Evolutionary conservation across 1,140 invertebrate species (phyloP), one percentile per base, ranked within the genome.

Genomic region (Lepidurus packardi): DNA sequence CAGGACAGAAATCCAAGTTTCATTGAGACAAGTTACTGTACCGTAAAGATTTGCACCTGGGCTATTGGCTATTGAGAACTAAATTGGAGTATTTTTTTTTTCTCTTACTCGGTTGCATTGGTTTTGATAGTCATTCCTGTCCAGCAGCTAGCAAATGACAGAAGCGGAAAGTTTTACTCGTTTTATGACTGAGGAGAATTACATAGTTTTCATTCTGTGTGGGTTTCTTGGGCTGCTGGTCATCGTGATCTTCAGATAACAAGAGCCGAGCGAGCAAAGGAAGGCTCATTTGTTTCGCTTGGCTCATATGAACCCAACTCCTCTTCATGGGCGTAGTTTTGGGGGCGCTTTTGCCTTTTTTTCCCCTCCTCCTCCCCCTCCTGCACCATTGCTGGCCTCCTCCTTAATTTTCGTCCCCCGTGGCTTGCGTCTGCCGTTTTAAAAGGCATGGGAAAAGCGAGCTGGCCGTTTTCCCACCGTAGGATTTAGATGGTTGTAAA

Each of bases 401-500:
- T 65, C 53, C 53, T 13, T 65, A 21, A 65, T 65, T 65, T 65
- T 65, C n/a, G 21, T n/a, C 53, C 53, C 53, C 53, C 53, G 53
- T 65, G 53, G 53, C 53, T 65, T 65, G 53, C 53, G 53, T 65
- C 53, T 65, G 53, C 53, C 53, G 53, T 65, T 65, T 65, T 65
- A 65, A 65, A 65, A 65, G 53, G 53, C 53, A 65, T 65, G 53
- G 53, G 53, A 65, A 65, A 65, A 65, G 53, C 53, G 13, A 65
- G 53, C 53, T 65, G 16, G 9, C 8, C 8, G 53, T 65, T 65
- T 65, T 65, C 53, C 53, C 53, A 65, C 53, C 53, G 53, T 65
- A 65, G 16, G 53, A 21, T 65, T 65, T 65, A 65, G 53, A 21
- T 65, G 53, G 53, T 65, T 65, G 53, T 65, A 65, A 65, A 65